A percentile compares a stretch with the other conserved stretches of the same genome.
Evolutionary conservation across 2,113 vertebrate genomes (phyloP).

Genomic region (Myocastor coypus): DNA sequence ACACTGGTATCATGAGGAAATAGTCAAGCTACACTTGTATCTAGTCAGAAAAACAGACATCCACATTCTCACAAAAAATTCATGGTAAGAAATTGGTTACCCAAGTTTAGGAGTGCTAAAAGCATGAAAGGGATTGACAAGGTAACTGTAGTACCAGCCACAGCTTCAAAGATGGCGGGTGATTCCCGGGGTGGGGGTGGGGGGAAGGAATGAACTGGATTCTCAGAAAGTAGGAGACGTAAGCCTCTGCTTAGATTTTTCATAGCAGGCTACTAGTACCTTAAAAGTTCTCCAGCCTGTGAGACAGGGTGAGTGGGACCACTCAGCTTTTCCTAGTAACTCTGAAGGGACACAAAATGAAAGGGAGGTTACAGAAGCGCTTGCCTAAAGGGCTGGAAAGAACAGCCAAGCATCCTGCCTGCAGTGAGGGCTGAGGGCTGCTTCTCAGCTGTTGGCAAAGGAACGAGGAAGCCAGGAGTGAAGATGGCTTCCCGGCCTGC

Average conservation of each 20-base stretch:
- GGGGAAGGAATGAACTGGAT: neutral
- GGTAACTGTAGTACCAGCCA: neutral
- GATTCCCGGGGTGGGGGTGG: too few relatives aligned
- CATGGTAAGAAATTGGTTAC: neutral
- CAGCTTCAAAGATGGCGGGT: neutral
- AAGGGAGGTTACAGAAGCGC: neutral
- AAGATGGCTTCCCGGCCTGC: neutral
- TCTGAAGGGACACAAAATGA: neutral
- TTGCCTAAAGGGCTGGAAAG: neutral
- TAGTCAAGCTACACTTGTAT: neutral
- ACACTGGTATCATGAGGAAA: neutral
- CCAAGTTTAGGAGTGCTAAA: neutral
- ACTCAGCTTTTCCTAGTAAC: neutral
- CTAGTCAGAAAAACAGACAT: neutral
- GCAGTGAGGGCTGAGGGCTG: neutral
- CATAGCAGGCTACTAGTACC: neutral
- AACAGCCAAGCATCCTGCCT: neutral
- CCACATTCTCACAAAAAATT: neutral
- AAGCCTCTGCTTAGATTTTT: neutral
- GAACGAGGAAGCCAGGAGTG: neutral
- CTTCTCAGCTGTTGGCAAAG: neutral
- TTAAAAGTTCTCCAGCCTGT: neutral
- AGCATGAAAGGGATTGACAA: neutral
- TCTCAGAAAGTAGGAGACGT: neutral
- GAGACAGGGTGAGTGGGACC: neutral